These are phyloP conservation scores for Drosophila rubida DNA, from an alignment of 2,888 invertebrate species.

Conservation along the genomic window DNA sequence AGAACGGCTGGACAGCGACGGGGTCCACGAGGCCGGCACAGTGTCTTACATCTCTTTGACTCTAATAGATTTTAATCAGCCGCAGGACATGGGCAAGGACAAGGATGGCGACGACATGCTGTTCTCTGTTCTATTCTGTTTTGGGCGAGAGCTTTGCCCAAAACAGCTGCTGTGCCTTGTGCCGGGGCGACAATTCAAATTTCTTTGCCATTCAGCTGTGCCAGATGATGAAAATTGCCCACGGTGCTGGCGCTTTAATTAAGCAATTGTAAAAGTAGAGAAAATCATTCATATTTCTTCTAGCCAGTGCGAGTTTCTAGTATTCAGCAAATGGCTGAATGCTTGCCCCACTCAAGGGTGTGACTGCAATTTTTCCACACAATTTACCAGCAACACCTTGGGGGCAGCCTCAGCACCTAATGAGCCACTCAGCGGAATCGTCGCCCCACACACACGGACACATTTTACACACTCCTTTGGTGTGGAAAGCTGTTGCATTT, in stretches of 20 bases:
- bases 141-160: conserved; percentile 29
- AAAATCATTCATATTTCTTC: conserved; percentile 8
- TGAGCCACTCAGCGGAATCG: conserved; percentile 63
- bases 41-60: conserved; percentile 76
- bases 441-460: not conserved
- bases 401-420: conserved; percentile 61
- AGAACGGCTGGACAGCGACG: not conserved
- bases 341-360: not conserved
- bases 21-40: conserved; percentile 28
- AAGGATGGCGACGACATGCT: conserved; percentile 62
- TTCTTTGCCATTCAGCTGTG: conserved; percentile 6
- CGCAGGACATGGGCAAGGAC: conserved; percentile 66
- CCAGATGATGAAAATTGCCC: conserved; percentile 67
- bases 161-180: conserved; percentile 14
- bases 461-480: conserved; percentile 6
- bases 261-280: conserved; percentile 54
- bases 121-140: conserved; percentile 28
- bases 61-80: conserved; percentile 83
- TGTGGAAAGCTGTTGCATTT: conserved; percentile 55
- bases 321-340: not conserved
- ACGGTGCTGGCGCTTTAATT: conserved; percentile 76
- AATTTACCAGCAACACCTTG: conserved; percentile 63
- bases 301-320: conserved; percentile 1
- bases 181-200: conserved; percentile 55
- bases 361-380: conserved; percentile 58